A percentile compares a stretch with the other conserved stretches of the same genome.
Conservation (phyloP, 1,140 invertebrate genomes). For the Geopemphigus sp. region DNA sequence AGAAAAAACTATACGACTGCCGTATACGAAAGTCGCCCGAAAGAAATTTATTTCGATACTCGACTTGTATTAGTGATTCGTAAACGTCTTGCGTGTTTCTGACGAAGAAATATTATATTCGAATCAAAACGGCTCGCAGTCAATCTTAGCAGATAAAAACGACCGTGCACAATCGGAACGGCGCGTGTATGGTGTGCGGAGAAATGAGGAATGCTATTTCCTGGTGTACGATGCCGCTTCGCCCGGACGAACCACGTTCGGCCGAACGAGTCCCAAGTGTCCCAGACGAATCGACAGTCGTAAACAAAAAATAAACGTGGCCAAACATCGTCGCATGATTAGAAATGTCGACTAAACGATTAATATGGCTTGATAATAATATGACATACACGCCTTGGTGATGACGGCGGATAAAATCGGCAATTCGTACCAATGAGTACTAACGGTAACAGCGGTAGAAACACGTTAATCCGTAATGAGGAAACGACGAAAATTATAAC, state of each 20-base stretch:
- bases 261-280: not conserved
- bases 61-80: constrained; percentile 38
- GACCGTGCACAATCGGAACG: not conserved
- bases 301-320: not conserved
- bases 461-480: too few species aligned
- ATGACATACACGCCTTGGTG: too few species aligned
- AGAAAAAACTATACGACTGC: constrained; percentile 5
- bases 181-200: not conserved
- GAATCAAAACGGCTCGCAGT: constrained; percentile 24
- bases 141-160: constrained; percentile 35
- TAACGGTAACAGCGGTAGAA: too few species aligned
- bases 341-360: not conserved
- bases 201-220: constrained; percentile 13
- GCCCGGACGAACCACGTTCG: too few species aligned
- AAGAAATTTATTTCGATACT: constrained; percentile 42
- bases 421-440: too few species aligned
- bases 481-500: too few species aligned
- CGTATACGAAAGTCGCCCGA: constrained; percentile 20
- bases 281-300: not conserved
- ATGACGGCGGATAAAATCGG: too few species aligned
- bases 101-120: constrained; percentile 47
- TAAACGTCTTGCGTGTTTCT: constrained; percentile 41
- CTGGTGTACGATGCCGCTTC: not conserved
- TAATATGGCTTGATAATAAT: too few species aligned
- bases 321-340: not conserved